Conservation (phyloP, 2,797 vertebrate genomes). For the Nothura maculosa region DNA sequence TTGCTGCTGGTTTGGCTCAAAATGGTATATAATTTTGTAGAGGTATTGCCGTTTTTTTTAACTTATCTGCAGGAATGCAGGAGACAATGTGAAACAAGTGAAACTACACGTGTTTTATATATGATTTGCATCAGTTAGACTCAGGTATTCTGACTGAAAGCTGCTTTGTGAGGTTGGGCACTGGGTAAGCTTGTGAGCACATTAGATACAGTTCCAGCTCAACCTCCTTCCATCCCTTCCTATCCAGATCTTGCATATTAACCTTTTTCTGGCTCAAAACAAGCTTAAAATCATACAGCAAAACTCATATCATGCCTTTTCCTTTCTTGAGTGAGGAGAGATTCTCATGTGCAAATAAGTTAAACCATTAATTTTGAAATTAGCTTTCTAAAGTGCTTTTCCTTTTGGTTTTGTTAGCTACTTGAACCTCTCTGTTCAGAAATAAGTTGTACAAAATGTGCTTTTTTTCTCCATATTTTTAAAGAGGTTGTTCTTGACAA, state of each 20-base stretch:
- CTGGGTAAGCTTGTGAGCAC: slow-evolving; percentile 19
- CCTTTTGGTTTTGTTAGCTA: not conserved
- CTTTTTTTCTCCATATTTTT: not conserved
- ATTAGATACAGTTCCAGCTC: not conserved
- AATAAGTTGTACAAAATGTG: not conserved
- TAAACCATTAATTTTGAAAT: not conserved
- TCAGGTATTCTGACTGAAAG: slow-evolving; percentile 75
- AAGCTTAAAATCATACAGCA: not conserved
- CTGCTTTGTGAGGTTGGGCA: slow-evolving; percentile 58
- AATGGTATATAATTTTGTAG: slow-evolving; percentile 47
- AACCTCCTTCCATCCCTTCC: not conserved
- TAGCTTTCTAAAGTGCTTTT: not conserved
- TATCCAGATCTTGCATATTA: not conserved
- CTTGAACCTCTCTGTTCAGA: not conserved
- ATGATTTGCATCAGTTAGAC: slow-evolving; percentile 67
- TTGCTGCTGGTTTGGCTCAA: slow-evolving; percentile 61
- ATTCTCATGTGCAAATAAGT: not conserved
- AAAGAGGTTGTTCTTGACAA: not conserved
- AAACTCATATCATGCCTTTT: not conserved
- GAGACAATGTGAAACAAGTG: slow-evolving; percentile 66
- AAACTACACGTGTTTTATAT: slow-evolving; percentile 21
- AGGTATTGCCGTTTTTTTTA: slow-evolving; percentile 34
- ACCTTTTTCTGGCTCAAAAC: not conserved
- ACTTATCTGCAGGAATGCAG: slow-evolving; percentile 67
- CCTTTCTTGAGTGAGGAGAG: not conserved